A percentile compares a stretch with the other conserved stretches of the same genome.
Evolutionary conservation across 2,113 vertebrate species (phyloP).

Genomic region (Stercorarius parasiticus): DNA sequence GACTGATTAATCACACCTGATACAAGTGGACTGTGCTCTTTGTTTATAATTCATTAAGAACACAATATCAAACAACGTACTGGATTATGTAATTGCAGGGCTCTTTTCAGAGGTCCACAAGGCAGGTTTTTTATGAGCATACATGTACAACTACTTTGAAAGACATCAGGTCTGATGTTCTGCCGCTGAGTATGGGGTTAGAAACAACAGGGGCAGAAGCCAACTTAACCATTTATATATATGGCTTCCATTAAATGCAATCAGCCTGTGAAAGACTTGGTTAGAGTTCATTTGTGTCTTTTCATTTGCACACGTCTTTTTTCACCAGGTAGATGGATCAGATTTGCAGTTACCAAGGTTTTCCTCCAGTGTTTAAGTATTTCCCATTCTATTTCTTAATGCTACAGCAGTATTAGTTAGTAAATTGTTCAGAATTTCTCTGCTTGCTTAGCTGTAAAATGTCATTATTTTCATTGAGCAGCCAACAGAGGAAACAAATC

Average conservation of each 20-base stretch:
- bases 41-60: neutral
- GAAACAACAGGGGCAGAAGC: neutral
- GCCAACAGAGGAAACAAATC: conserved; percentile 8
- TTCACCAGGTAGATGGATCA: neutral
- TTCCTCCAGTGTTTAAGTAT: neutral
- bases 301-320: neutral
- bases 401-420: neutral
- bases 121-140: neutral
- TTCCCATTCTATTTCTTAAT: neutral
- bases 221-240: neutral
- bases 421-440: neutral
- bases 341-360: neutral
- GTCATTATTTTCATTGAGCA: neutral
- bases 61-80: neutral
- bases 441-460: neutral
- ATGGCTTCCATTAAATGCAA: neutral
- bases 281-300: neutral
- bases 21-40: neutral
- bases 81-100: neutral
- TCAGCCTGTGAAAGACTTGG: neutral
- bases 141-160: neutral
- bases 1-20: neutral
- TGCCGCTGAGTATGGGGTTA: neutral
- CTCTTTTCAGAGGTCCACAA: neutral
- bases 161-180: neutral